Base-by-base conservation (phyloP, 2,113 vertebrate genomes). In the Vulpes lagopus region DNA sequence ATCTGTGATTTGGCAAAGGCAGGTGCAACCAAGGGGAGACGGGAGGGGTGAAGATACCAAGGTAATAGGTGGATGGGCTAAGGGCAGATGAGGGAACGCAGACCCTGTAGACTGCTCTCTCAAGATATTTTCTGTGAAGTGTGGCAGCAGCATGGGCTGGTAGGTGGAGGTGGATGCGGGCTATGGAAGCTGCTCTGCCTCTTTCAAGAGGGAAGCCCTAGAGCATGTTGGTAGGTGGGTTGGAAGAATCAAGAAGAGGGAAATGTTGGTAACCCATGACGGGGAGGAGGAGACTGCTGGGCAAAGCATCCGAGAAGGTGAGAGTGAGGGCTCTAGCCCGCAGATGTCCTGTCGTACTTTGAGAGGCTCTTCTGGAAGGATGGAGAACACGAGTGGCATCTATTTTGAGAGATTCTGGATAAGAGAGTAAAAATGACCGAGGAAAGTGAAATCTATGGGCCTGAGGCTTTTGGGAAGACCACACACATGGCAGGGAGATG, bases 291-390 rank as follows among this genome's bases (percentile, higher is more conserved):
- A 17, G 8, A 7, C 38, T 17, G 1, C 19, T 20, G 74, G 23
- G 3, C 32, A 2, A 60, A 59, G 59, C 27, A 35, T 20, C 49
- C 0, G 11, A 49, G 65, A 43, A 49, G n/a, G 25, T 0, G 7
- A 67, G 55, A 17, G 3, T 0, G 3, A 49, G 22, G 59, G 32
- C 1, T 53, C 11, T 59, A 35, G 43, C 49, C 11, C 3, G 0
- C 8, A 22, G 53, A 8, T 5, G 15, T 2, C 4, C 8, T 16
- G 51, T 2, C 16, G 22, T 3, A 71, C 60, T 92, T 57, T 35
- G 69, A 79, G 71, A 85, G 64, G 4, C 53, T 88, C 0, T 82
- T 84, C 67, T 85, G 17, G 60, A 79, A 67, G 43, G 62, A 30
- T 2, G 57, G 62, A 89, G 57, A 60, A 6, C 12, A 27, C 0